Percentiles rank a stretch among this genome's conserved stretches.
These are phyloP conservation scores for Glaucopsyche alexis DNA, from an alignment of 2,888 invertebrate species.

Conservation along the genomic window DNA sequence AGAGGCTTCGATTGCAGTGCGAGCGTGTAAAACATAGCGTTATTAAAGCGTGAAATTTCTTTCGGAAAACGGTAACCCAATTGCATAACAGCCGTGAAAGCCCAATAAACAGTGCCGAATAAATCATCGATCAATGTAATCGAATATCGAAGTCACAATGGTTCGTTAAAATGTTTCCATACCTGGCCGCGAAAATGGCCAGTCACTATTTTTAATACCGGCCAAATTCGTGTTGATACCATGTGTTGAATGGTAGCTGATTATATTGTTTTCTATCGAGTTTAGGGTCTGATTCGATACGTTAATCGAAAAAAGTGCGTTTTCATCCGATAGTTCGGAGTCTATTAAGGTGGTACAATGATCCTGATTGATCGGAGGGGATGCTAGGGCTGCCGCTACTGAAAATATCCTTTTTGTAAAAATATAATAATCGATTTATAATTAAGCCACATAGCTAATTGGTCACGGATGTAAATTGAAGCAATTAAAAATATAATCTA, in stretches of 20 bases:
- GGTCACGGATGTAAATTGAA: background rate
- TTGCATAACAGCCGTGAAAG: conserved; percentile 46
- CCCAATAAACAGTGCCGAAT: conserved; percentile 47
- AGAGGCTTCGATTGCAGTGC: background rate
- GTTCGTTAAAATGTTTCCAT: conserved; percentile 67
- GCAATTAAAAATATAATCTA: background rate
- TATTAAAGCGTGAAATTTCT: conserved; percentile 28
- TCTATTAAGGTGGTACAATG: conserved; percentile 63
- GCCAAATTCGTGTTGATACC: conserved; percentile 42
- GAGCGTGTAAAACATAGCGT: background rate
- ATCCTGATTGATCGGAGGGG: conserved; percentile 57
- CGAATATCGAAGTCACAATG: conserved; percentile 74
- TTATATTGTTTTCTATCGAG: conserved; percentile 74
- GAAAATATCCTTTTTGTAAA: background rate
- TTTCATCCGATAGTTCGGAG: conserved; percentile 64
- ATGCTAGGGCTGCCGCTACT: conserved; percentile 43
- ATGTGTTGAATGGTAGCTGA: conserved; percentile 69
- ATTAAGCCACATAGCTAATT: background rate
- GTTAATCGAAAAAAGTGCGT: conserved; percentile 74
- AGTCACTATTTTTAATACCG: conserved; percentile 75
- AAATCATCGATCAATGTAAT: conserved; percentile 72
- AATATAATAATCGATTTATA: background rate
- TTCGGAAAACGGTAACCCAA: conserved; percentile 29
- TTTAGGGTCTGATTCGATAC: conserved; percentile 68
- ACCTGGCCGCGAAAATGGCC: conserved; percentile 61